Evolutionary conservation across 1,140 invertebrate species (phyloP), one percentile per base, ranked within the genome.

Genomic region (Nymphalis io): DNA sequence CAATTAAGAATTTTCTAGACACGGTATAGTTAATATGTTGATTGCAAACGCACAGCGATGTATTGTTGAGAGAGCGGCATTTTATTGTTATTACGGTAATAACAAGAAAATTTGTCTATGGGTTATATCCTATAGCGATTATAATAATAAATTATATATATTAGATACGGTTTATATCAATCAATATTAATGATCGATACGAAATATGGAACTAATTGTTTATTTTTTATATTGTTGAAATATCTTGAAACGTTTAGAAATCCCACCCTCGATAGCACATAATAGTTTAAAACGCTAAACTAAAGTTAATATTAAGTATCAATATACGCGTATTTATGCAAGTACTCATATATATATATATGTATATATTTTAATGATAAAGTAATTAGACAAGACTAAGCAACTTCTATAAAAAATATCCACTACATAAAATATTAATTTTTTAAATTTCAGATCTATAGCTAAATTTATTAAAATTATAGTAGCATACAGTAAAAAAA

Each of bases 1-100:
- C 89, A 90, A 91, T 90, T 91, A 90, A 89, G 89, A 90, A 90
- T 89, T 89, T 91, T 90, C 88, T 91, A 91, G 89, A 88, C 78
- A 89, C 89, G 85, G 80, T 84, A 81, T 84, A 87, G 82, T 85
- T 87, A 80, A 88, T 87, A 84, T 87, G 85, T 83, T 84, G 84
- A 88, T 88, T 89, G 83, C 81, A 72, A 51, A 83, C 69, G 76
- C 55, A 70, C 78, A 59, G 60, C 76, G 76, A 76, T 76, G 78
- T 80, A 85, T 85, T 84, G 75, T 84, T 82, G 76, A 80, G 83
- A 84, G 84, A 87, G 80, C 76, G 73, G 73, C 51, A 55, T 80
- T 81, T 84, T 84, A 80, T 83, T 79, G 68, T 68, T 55, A 55
- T 15, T 23, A 55, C 11, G 20, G 23, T 27, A 55, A 27, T 27